Evolutionary conservation across 2,888 invertebrate species (phyloP), one percentile per base, ranked within the genome.

Genomic region (Antitype chi): DNA sequence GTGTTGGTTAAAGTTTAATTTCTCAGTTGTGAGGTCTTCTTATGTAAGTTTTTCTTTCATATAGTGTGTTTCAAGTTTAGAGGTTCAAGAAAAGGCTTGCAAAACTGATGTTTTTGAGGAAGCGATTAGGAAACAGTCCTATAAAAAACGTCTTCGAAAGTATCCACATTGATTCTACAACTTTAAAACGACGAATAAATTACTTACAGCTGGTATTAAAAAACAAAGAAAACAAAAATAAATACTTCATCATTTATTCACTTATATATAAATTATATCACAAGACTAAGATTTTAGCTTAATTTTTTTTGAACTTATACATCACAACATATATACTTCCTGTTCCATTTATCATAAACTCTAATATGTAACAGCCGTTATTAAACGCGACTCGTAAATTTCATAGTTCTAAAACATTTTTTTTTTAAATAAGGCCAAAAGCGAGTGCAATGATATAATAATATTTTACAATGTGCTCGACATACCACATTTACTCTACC

Each of bases 231-330:
- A 90, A 92, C 90, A 84, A 84, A 89, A 82, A 87, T 81, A 87
- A 95, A 96, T 96, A 96, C 94, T 96, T 95, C 94, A 94, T 96
- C 93, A 94, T 96, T 96, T 96, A 96, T 96, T 96, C 94, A 94
- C 94, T 95, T 96, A 94, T 94, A 94, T 93, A 95, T 96, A 96
- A 95, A 96, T 95, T 95, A 96, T 96, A 96, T 96, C 96, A 96
- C 96, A 96, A 96, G 96, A 96, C 96, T 95, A 96, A 95, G 90
- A 92, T 94, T 95, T 93, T 93, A 89, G 91, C 91, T 93, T 93
- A 68, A 91, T 90, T 94, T 94, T 95, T 95, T 95, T 96, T 96
- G 95, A 96, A 96, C 96, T 95, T 93, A 94, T 94, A 94, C 94
- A 96, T 96, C 96, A 96, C 96, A 96, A 96, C 95, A 96, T 94